These are phyloP conservation scores for Nothoprocta pentlandii DNA, from an alignment of 2,113 vertebrate species.

Conservation along the genomic window DNA sequence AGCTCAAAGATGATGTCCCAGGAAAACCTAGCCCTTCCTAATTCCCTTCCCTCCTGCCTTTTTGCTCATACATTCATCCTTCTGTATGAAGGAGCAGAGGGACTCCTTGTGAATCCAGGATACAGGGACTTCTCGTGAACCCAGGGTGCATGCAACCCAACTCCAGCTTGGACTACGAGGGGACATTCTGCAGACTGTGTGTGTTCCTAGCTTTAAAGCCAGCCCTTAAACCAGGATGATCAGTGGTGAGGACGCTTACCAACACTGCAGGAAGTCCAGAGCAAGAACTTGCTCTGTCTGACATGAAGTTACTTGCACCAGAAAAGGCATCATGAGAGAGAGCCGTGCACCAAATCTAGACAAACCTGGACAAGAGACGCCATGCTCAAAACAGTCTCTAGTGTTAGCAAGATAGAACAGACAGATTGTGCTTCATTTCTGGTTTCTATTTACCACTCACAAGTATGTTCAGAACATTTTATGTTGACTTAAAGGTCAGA, in stretches of 20 bases:
- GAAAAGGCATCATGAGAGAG: not conserved
- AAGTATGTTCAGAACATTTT: not conserved
- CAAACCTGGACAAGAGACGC: rapidly evolving
- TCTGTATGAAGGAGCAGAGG: not conserved
- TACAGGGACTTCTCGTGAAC: not conserved
- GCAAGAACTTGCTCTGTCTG: not conserved
- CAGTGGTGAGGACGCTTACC: not conserved
- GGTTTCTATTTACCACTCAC: not conserved
- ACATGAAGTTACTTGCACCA: not conserved
- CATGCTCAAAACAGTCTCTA: rapidly evolving
- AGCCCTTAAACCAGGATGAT: not conserved
- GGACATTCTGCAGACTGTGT: not conserved
- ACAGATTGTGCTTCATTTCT: not conserved
- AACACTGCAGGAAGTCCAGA: not conserved
- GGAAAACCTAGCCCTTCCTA: not conserved
- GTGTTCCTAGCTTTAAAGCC: not conserved
- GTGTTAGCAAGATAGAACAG: not conserved
- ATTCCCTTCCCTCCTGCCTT: not conserved
- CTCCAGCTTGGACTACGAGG: rapidly evolving
- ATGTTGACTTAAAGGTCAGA: not conserved
- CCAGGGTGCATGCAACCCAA: not conserved
- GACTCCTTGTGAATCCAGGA: not conserved
- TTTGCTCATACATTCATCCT: not conserved
- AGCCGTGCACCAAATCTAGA: not conserved
- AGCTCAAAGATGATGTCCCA: not conserved